A percentile compares a stretch with the other conserved stretches of the same genome.
Conservation (phyloP, 2,888 invertebrate species). For the Cyaniris semiargus region DNA sequence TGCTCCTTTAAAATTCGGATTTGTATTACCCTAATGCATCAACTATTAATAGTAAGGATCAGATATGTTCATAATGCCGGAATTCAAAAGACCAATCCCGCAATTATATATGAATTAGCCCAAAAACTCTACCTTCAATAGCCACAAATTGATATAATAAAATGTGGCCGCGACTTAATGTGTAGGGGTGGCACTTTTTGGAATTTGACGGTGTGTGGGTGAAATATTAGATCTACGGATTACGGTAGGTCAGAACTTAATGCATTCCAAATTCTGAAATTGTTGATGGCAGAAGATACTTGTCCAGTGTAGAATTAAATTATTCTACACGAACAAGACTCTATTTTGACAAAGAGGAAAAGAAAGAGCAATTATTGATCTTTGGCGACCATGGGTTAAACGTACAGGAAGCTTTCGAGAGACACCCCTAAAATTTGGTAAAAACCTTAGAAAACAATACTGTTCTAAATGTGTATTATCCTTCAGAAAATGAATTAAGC, state of each 20-base stretch:
- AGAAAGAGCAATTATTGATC: too few relatives aligned
- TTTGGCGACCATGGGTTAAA: too few relatives aligned
- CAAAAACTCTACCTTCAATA: conserved; percentile 76
- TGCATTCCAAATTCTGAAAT: background rate
- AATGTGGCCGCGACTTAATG: conserved; percentile 56
- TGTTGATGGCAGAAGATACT: background rate
- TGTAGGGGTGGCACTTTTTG: conserved; percentile 43
- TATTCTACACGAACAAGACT: background rate
- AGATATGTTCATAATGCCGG: conserved; percentile 68
- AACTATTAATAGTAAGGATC: conserved; percentile 38
- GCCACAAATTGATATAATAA: conserved; percentile 80
- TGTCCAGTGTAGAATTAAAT: background rate
- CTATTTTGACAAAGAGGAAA: background rate
- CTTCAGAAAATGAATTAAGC: too few relatives aligned
- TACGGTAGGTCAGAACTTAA: too few relatives aligned
- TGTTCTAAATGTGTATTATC: too few relatives aligned
- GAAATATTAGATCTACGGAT: background rate
- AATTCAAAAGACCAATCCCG: conserved; percentile 63
- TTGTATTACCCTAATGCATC: conserved; percentile 40
- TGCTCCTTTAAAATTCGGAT: conserved; percentile 9
- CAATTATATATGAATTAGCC: conserved; percentile 79
- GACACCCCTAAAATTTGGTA: too few relatives aligned
- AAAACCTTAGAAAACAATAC: too few relatives aligned
- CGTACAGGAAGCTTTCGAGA: too few relatives aligned
- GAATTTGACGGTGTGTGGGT: background rate